Base-by-base conservation (phyloP, 2,113 vertebrate species). In the Vidua macroura region DNA sequence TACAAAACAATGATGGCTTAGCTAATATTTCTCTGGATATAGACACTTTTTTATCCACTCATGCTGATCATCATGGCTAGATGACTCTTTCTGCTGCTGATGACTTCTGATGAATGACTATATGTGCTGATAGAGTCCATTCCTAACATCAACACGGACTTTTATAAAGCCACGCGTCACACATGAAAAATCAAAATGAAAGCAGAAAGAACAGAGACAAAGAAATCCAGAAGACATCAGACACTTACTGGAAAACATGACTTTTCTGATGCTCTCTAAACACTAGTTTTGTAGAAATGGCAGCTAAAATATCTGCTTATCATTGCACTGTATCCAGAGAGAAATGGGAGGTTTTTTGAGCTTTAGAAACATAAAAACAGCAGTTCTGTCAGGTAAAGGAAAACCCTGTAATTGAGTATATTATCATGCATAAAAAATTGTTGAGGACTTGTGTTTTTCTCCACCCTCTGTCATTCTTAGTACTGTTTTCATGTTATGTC, bases 351-450 rank as follows among this genome's bases (percentile, higher is more conserved):
- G 2, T 7, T 62, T 89, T 88, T 79, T 78, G 28, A 95, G 23
- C 35, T 86, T 92, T 48, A 81, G 73, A 51, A 58, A 95, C 76
- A 93, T 43, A 58, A 90, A 94, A 86, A 5, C 64, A 86, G 20
- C 48, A 95, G 88, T 86, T 96, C 56, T 59, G 22, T 75, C 72
- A 95, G 49, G 74, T 82, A 90, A 74, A 58, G 13, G 78, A 91
- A 94, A 83, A 55, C 8, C 48, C 21, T 64, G 52, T 84, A 89
- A 92, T 86, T 89, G 75, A 88, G 25, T 55, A 52, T 68, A 66
- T 72, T 84, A 67, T 95, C 59, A 92, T 56, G 24, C 27, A 55
- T 77, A 52, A n/a, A 46, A 56, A 86, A 91, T 41, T 89, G 44
- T 67, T 84, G 68, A 90, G 87, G 85, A 95, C 23, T 14, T 70